Evolutionary conservation across 2,113 vertebrate species (phyloP), one percentile per base, ranked within the genome.

Genomic region (Solea solea): DNA sequence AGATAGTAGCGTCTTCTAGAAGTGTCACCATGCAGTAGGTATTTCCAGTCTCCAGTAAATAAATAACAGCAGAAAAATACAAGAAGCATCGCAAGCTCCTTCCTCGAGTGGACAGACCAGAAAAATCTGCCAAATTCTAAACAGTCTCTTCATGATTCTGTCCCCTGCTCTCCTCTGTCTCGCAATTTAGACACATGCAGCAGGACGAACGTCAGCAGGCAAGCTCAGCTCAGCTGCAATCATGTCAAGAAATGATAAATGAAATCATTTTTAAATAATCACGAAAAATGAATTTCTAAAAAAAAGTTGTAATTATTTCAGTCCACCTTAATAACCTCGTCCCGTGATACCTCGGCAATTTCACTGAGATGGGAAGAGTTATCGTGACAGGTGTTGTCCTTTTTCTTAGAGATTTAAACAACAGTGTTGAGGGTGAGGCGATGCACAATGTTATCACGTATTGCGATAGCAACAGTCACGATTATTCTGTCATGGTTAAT

Each of bases 21-120:
- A 91, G 90, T 88, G 87, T 92, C 86, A 83, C 86, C 92, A 94
- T 94, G 92, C 93, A 93, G 88, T 81, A 87, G 80, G 81, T 85
- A 72, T 86, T 89, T 88, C 70, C 72, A 83, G 80, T 86, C 82
- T 91, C 73, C 75, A 73, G 79, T 86, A 87, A 74, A 89, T 89
- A 89, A 90, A 90, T 83, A 84, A 90, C 61, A 77, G 88, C 88
- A 89, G 85, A 90, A 90, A 92, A 91, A 74, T 89, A 92, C 89
- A 83, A 91, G 89, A 88, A 91, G 84, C 87, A 86, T 89, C 82
- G 86, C 89, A 89, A 91, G 91, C 87, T 92, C 87, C 82, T 91
- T 93, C 82, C 80, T 85, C 49, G 74, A 90, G 80, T 66, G 69
- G 81, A 74, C 68, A 64, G 79, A 76, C 74, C 66, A 76, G n/a